Percentiles rank a stretch among this genome's conserved stretches.
phyloP scores from a whole-genome alignment of 2,113 vertebrate genomes.

The Laticauda colubrina region DNA sequence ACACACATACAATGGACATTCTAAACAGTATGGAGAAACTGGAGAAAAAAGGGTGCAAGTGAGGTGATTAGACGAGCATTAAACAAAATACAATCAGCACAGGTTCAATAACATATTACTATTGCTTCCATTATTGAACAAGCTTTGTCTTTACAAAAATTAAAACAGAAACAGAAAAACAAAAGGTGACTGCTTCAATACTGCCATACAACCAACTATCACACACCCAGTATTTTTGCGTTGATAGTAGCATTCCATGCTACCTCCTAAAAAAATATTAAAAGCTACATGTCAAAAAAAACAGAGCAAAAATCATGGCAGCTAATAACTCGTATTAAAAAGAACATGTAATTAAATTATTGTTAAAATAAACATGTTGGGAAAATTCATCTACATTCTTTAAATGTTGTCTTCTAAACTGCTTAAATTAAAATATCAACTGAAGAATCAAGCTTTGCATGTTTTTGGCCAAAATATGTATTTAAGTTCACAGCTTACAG shows the following conservation, averaged over 20 bases:
- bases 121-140: conserved; percentile 80
- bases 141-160: conserved; percentile 64
- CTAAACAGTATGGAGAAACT: conserved; percentile 72
- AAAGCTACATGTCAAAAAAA: conserved; percentile 69
- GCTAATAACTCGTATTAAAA: conserved; percentile 68
- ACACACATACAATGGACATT: conserved; percentile 67
- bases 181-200: conserved; percentile 71
- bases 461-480: conserved; percentile 68
- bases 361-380: conserved; percentile 70
- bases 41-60: conserved; percentile 49
- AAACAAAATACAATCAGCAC: conserved; percentile 72
- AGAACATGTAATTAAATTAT: conserved; percentile 64
- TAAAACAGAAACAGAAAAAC: background rate
- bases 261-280: conserved; percentile 69
- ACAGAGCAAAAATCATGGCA: conserved; percentile 67
- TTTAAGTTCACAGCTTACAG: conserved; percentile 78
- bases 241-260: conserved; percentile 77
- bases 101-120: conserved; percentile 72
- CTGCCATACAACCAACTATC: conserved; percentile 65
- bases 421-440: conserved; percentile 63
- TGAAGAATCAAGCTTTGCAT: conserved; percentile 61
- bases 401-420: conserved; percentile 58
- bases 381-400: conserved; percentile 72
- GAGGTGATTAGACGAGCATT: conserved; percentile 63
- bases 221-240: conserved; percentile 71